These are phyloP conservation scores for Scaptomyza caliginosa DNA, from an alignment of 2,888 invertebrate genomes.

Conservation along the genomic window DNA sequence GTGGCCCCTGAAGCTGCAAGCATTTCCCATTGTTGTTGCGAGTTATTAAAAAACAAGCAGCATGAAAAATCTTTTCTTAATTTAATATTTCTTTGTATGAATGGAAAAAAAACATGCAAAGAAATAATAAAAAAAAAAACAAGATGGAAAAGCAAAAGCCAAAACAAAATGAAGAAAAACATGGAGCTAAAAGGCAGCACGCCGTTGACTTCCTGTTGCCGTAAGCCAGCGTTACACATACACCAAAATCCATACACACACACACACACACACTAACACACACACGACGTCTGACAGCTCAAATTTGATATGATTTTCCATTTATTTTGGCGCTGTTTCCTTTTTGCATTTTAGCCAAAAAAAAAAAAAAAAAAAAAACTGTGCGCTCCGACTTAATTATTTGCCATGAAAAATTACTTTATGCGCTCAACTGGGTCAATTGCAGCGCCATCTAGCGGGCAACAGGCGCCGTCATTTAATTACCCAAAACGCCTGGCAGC, in stretches of 20 bases:
- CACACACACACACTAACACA: neutral
- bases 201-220: slow-evolving; percentile 61
- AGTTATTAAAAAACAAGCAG: slow-evolving; percentile 76
- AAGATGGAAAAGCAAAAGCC: slow-evolving; percentile 28
- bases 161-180: slow-evolving; percentile 45
- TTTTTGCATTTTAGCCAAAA: slow-evolving; percentile 48
- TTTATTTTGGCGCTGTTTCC: slow-evolving; percentile 52
- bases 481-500: slow-evolving; percentile 25
- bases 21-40: slow-evolving; percentile 65
- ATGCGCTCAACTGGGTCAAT: slow-evolving; percentile 33
- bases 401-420: slow-evolving; percentile 59
- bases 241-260: neutral
- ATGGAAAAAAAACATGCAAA: slow-evolving; percentile 17
- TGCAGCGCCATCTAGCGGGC: slow-evolving; percentile 38
- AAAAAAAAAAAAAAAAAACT: too few species aligned
- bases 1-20: slow-evolving; percentile 15
- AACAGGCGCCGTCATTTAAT: slow-evolving; percentile 49
- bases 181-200: slow-evolving; percentile 46
- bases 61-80: slow-evolving; percentile 71
- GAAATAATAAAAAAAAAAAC: slow-evolving; percentile 3
- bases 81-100: slow-evolving; percentile 71
- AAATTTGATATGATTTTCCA: slow-evolving; percentile 72
- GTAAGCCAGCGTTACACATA: slow-evolving; percentile 25
- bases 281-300: slow-evolving; percentile 26
- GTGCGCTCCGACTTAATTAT: slow-evolving; percentile 54